Evolutionary conservation across 2,797 vertebrate genomes (phyloP).

Genomic region (Varecia variegata): DNA sequence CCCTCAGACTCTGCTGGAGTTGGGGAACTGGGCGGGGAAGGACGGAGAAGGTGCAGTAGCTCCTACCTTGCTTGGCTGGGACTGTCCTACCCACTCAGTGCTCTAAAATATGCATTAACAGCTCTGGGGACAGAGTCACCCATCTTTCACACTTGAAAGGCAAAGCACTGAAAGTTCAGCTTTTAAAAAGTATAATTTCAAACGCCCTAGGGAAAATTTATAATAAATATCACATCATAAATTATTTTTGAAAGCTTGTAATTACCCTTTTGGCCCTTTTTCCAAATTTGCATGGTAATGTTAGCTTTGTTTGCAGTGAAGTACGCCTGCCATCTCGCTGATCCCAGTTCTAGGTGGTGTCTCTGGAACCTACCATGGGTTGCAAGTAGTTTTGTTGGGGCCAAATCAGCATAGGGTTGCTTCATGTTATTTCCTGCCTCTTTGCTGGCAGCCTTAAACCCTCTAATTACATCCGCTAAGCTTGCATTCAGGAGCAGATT

Average conservation of each 20-base stretch:
- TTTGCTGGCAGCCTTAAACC: not conserved
- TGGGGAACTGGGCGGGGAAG: not conserved
- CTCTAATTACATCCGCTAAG: not conserved
- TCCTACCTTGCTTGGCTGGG: not conserved
- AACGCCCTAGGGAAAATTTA: not conserved
- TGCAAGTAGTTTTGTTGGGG: not conserved
- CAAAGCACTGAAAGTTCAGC: not conserved
- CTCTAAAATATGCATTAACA: not conserved
- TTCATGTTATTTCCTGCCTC: not conserved
- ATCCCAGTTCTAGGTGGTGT: too few species aligned
- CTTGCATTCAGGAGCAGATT: not conserved
- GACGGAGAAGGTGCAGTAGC: accelerated
- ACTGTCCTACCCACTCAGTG: not conserved
- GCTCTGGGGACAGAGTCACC: not conserved
- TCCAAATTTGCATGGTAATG: not conserved
- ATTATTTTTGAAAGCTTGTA: not conserved
- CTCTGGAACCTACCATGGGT: not conserved
- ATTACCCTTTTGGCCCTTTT: not conserved
- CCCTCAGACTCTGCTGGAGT: not conserved
- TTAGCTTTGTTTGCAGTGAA: not conserved
- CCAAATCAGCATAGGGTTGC: too few species aligned
- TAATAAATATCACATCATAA: not conserved
- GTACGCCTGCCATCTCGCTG: accelerated
- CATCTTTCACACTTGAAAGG: not conserved
- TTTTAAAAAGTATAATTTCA: not conserved